Conservation (phyloP, 1,140 invertebrate species). For the Melipona quadrifasciata region DNA sequence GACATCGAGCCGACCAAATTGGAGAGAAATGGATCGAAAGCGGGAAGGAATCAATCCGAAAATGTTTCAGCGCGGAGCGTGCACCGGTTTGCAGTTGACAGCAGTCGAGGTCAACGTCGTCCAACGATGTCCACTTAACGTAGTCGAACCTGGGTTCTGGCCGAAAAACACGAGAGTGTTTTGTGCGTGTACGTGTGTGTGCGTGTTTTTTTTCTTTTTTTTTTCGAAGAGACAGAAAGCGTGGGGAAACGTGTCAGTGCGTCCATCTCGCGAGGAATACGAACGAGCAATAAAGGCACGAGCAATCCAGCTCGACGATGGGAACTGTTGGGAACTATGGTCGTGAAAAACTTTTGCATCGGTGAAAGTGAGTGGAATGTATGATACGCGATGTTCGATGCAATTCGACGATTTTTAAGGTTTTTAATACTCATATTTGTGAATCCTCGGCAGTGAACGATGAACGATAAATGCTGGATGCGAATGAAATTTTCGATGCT, state of each 20-base stretch:
- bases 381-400: too few species aligned
- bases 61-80: slow-evolving; percentile 5
- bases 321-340: slow-evolving; percentile 31
- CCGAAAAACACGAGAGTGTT: slow-evolving; percentile 12
- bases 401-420: too few species aligned
- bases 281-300: slow-evolving; percentile 50
- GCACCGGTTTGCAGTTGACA: not conserved
- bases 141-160: not conserved
- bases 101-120: slow-evolving; percentile 15
- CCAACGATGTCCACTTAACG: slow-evolving; percentile 34
- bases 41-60: slow-evolving; percentile 13
- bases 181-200: not conserved
- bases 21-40: not conserved
- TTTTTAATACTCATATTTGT: too few species aligned
- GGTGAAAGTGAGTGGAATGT: too few species aligned
- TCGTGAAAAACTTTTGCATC: slow-evolving; percentile 13
- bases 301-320: slow-evolving; percentile 64
- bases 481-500: too few species aligned
- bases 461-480: too few species aligned
- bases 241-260: slow-evolving; percentile 43
- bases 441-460: too few species aligned
- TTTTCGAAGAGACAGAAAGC: not conserved
- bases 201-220: too few species aligned
- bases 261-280: slow-evolving; percentile 48
- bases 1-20: not conserved